These are phyloP conservation scores for Lepus timidus DNA, from an alignment of 2,113 vertebrate genomes.

Conservation along the genomic window DNA sequence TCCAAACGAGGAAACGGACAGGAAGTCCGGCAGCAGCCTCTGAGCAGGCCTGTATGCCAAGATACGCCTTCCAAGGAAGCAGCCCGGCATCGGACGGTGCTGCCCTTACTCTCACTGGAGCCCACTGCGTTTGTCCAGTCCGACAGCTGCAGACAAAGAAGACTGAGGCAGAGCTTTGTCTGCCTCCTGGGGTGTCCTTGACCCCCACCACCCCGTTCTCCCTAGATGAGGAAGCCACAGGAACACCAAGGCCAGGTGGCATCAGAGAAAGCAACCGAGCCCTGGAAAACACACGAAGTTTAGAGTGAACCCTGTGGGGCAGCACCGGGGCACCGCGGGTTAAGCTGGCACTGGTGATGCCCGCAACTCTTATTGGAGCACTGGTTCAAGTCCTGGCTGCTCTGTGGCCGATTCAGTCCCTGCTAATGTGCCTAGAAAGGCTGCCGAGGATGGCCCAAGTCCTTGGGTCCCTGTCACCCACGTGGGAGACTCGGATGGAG, in stretches of 20 bases:
- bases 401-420: too few species aligned
- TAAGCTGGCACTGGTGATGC: too few species aligned
- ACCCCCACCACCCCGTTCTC: not conserved
- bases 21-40: not conserved
- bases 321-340: too few species aligned
- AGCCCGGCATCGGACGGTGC: not conserved
- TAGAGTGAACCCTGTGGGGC: not conserved
- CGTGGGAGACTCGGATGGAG: too few species aligned
- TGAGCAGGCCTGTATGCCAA: not conserved
- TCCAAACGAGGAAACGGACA: not conserved
- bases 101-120: not conserved
- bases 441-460: too few species aligned
- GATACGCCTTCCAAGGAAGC: too few species aligned
- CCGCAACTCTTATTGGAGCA: too few species aligned
- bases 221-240: not conserved
- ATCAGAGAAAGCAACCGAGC: not conserved
- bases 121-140: not conserved
- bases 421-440: too few species aligned
- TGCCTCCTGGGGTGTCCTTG: not conserved
- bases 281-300: not conserved
- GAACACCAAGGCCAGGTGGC: not conserved
- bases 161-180: not conserved
- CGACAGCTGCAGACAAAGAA: not conserved
- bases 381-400: too few species aligned
- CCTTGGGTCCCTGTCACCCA: too few species aligned